Evolutionary conservation across 2,888 invertebrate genomes (phyloP), one percentile per base, ranked within the genome.

Genomic region (Thelaira solivaga): DNA sequence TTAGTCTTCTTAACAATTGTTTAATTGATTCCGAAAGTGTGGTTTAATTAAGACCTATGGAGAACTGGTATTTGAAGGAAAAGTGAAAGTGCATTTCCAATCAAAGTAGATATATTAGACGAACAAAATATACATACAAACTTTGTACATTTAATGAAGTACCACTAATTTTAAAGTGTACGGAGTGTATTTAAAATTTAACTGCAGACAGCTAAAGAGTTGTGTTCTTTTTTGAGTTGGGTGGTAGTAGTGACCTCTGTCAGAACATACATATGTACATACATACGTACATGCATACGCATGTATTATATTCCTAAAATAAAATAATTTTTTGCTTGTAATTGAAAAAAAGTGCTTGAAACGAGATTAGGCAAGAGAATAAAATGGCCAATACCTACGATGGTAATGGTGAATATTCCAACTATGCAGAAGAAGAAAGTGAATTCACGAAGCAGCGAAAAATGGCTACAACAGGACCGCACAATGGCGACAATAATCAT

Each of bases 331-430:
- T n/a, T n/a, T n/a, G n/a, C n/a, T n/a, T n/a, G n/a, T n/a, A n/a
- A n/a, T n/a, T n/a, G 16, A 18, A 31, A 10, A 61, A 0, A 26
- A 20, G 34, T 61, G 20, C 13, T 43, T 43, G 13, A 13, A 18
- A 55, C 0, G 29, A 45, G 13, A 2, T 24, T 24, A 31, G 7
- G 13, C 49, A 2, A 10, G 24, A 49, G 3, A 4, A 1, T 57
- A 87, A 84, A 73, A 89, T 89, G 89, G 86, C 88, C 67, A 89
- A 89, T 78, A 83, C 87, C 73, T 89, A 87, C 82, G 89, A 89
- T 64, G 88, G 88, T 65, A 89, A 89, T 82, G 88, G 89, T 61
- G 89, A 89, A 74, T 89, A 87, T 79, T 84, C 88, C 64, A 81
- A 84, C 41, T 88, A 87, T 75, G 85, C 84, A 59, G 88, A 88